Evolutionary conservation across 2,888 invertebrate genomes (phyloP).

Genomic region (Papilio gigon): DNA sequence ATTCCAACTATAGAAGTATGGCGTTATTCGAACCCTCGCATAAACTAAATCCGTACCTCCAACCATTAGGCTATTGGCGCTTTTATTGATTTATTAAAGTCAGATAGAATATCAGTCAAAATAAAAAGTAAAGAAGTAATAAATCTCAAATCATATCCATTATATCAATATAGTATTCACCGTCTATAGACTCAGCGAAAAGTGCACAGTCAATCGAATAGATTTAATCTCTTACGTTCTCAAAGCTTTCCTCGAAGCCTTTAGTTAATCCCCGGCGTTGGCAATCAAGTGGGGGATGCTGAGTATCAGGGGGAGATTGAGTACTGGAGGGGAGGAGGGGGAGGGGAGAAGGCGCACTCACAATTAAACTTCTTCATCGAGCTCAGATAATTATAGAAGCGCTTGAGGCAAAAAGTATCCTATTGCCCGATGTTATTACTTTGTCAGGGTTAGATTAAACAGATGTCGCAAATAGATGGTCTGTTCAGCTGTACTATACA

Average conservation of each 20-base stretch:
- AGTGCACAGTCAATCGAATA: slow-evolving; percentile 33
- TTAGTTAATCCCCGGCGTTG: slow-evolving; percentile 39
- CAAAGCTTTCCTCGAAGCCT: slow-evolving; percentile 32
- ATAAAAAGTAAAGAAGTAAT: background rate
- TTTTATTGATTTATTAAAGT: too few relatives aligned
- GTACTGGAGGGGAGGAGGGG: background rate
- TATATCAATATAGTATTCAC: background rate
- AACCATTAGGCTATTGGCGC: too few relatives aligned
- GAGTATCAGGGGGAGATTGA: slow-evolving; percentile 10
- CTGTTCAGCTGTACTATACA: background rate
- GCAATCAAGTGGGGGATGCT: slow-evolving; percentile 41
- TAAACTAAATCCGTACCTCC: too few relatives aligned
- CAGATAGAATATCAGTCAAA: background rate
- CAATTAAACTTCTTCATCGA: slow-evolving; percentile 27
- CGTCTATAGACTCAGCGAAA: slow-evolving; percentile 10
- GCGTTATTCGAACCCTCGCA: too few relatives aligned
- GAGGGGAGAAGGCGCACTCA: slow-evolving; percentile 1
- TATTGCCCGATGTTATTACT: slow-evolving; percentile 11
- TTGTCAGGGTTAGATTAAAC: background rate
- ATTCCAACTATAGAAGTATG: too few relatives aligned
- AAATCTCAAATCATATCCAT: background rate
- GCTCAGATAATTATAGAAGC: slow-evolving; percentile 16
- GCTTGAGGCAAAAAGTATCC: slow-evolving; percentile 16
- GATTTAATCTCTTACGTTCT: slow-evolving; percentile 26
- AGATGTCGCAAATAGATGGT: background rate